Conservation (phyloP, 2,888 invertebrate species). For the Meteorus cinctellus region DNA sequence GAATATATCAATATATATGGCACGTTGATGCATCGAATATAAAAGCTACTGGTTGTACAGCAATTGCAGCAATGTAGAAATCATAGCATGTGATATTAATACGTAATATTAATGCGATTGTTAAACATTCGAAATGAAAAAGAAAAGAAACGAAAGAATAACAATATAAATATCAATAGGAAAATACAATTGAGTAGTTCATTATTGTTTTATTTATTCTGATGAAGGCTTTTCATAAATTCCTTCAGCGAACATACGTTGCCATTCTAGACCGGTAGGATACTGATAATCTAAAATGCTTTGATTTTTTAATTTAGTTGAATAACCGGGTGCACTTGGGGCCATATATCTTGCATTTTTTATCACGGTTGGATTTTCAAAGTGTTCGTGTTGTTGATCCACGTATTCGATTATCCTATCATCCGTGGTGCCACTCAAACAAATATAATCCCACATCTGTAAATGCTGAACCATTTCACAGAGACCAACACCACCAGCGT, state of each 20-base stretch:
- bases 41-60: conserved; percentile 10
- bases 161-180: not conserved
- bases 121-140: not conserved
- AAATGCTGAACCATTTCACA: conserved; percentile 96
- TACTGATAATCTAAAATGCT: conserved; percentile 82
- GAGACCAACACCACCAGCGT: conserved; percentile 95
- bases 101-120: not conserved
- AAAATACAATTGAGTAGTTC: not conserved
- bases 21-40: not conserved
- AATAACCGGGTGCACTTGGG: conserved; percentile 88
- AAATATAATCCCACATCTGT: conserved; percentile 90
- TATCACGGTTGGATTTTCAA: conserved; percentile 82
- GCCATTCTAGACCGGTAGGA: conserved; percentile 87
- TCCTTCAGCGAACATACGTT: conserved; percentile 79
- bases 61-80: not conserved
- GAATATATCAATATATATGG: not conserved
- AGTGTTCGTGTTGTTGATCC: conserved; percentile 93
- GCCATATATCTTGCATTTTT: conserved; percentile 83
- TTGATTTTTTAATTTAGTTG: conserved; percentile 83
- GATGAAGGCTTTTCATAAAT: conserved; percentile 75
- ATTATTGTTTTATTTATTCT: not conserved
- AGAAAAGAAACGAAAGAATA: not conserved
- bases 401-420: conserved; percentile 88
- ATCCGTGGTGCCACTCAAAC: conserved; percentile 82
- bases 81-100: conserved; percentile 16